Evolutionary conservation across 2,888 invertebrate species (phyloP), one percentile per base, ranked within the genome.

Genomic region (Philopedon plagiatum): DNA sequence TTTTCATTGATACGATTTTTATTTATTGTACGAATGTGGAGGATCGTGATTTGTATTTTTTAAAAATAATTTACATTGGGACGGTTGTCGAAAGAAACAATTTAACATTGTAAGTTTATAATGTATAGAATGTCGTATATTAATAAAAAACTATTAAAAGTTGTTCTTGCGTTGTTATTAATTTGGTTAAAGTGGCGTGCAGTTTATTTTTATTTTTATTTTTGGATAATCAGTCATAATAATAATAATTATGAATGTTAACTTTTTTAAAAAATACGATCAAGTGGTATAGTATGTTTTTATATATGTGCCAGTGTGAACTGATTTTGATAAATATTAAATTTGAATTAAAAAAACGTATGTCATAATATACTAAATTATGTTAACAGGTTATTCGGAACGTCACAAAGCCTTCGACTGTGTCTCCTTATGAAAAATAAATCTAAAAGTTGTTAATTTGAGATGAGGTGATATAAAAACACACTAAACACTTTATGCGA

Each of bases 121-220:
- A 78, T 84, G 83, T 82, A 82, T 80, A 82, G 79, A 82, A 80
- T 83, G 83, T 83, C 83, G 82, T 83, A 83, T 82, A 83, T n/a
- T 83, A 82, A 80, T 81, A 74, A 77, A 76, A 80, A 77, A 78
- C 78, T 77, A 77, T 57, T 80, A 71, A 80, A 78, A 81, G 77
- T 80, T 80, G 80, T 80, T 81, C 78, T 82, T 83, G 77, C 80
- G 81, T 83, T 83, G 81, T 82, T 81, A 82, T 80, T 79, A 77
- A 78, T 76, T 51, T 78, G 80, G 81, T 81, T 78, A 82, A 83
- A 81, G 81, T 83, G 81, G 80, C 82, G 82, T 83, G 81, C 81
- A 80, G 80, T 81, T 82, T 78, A 77, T 77, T 77, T 68, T 77
- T 77, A 71, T 78, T 81, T 79, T 81, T 80, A 79, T 80, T 79